phyloP scores from a whole-genome alignment of 2,797 vertebrate species.

The Neopelma chrysocephalum region DNA sequence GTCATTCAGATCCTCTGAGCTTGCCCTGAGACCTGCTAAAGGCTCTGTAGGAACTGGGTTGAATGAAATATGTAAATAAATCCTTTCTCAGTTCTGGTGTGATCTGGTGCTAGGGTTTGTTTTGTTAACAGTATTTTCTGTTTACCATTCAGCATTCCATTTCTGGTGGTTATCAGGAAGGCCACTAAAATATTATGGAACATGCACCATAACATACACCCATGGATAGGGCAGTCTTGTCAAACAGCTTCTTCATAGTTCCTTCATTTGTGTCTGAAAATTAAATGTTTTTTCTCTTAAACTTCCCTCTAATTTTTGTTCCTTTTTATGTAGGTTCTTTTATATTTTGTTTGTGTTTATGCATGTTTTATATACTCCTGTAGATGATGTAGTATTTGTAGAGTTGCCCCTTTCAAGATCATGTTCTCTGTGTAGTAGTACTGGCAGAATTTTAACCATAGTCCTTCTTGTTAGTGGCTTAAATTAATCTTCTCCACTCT shows the following conservation, averaged over 20 bases:
- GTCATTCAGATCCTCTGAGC: background rate
- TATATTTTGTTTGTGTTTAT: background rate
- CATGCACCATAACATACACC: background rate
- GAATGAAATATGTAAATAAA: background rate
- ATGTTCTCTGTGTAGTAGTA: background rate
- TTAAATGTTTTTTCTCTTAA: background rate
- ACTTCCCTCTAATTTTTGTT: background rate
- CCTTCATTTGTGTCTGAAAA: background rate
- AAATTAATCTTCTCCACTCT: background rate
- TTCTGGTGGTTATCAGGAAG: background rate
- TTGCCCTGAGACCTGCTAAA: background rate
- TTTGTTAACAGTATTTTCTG: background rate
- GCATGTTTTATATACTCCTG: fast-evolving
- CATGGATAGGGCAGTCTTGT: background rate
- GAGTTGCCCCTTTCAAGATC: background rate
- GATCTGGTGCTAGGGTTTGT: background rate
- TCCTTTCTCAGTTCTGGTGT: background rate
- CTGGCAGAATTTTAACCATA: background rate
- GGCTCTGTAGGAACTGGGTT: background rate
- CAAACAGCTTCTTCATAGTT: background rate
- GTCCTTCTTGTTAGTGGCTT: background rate
- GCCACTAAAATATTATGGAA: background rate
- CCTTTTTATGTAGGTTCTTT: background rate
- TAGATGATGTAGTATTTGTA: background rate
- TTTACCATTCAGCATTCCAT: background rate